Evolutionary conservation across 2,888 invertebrate species (phyloP).

Genomic region (Lumbricus terrestris): DNA sequence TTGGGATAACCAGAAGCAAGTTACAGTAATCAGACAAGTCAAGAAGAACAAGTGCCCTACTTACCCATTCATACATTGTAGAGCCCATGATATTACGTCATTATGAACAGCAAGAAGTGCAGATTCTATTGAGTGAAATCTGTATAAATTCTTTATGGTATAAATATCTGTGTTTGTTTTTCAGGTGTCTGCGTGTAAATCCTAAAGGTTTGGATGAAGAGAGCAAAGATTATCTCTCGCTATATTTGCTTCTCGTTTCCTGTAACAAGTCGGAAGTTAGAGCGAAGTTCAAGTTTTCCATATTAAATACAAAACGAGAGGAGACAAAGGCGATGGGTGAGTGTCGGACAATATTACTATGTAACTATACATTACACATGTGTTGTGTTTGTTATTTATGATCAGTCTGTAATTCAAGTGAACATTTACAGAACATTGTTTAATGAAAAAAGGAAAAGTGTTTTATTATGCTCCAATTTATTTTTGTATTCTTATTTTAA

Average conservation of each 20-base stretch:
- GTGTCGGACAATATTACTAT: conserved; percentile 41
- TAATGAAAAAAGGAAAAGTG: neutral
- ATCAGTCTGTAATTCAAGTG: neutral
- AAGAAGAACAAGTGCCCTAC: too few species aligned
- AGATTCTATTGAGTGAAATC: too few species aligned
- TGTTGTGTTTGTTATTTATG: neutral
- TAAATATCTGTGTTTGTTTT: conserved; percentile 28
- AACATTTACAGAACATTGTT: neutral
- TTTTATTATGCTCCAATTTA: neutral
- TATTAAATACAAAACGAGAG: conserved; percentile 98
- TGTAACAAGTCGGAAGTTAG: conserved; percentile 99
- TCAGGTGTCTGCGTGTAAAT: conserved; percentile 95
- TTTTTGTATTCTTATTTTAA: neutral
- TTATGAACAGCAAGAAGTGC: too few species aligned
- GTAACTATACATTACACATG: neutral
- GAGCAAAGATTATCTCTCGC: conserved; percentile 98
- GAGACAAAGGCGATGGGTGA: conserved; percentile 99
- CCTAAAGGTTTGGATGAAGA: conserved; percentile 99
- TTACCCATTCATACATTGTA: too few species aligned
- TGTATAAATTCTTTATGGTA: too few species aligned
- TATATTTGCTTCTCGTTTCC: conserved; percentile 96
- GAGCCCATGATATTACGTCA: too few species aligned
- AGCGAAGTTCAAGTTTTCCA: conserved; percentile 99
- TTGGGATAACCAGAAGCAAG: too few species aligned
- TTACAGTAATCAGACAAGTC: too few species aligned